Percentiles rank a stretch among this genome's conserved stretches.
Evolutionary conservation across 2,888 invertebrate species (phyloP).

Genomic region (Apodemia duryi): DNA sequence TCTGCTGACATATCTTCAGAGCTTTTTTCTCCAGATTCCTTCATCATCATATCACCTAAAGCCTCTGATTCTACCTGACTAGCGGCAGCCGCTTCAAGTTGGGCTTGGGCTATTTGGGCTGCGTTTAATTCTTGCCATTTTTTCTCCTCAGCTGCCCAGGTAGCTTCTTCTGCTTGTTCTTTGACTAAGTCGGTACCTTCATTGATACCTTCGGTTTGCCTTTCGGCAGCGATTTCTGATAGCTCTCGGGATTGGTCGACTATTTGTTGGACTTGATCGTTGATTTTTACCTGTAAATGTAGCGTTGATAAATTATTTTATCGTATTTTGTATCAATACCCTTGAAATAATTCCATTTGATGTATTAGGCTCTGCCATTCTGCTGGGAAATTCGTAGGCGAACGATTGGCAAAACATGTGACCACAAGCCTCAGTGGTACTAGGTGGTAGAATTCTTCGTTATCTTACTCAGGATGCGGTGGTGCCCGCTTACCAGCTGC

Average conservation of each 20-base stretch:
- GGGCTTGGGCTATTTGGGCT: constrained; percentile 54
- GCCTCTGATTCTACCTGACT: constrained; percentile 34
- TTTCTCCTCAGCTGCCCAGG: constrained; percentile 58
- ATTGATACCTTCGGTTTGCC: constrained; percentile 43
- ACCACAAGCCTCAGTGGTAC: too few relatives aligned
- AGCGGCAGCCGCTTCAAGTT: constrained; percentile 52
- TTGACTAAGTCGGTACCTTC: constrained; percentile 42
- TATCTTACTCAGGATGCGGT: too few relatives aligned
- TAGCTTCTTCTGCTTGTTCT: constrained; percentile 40
- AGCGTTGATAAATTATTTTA: neutral
- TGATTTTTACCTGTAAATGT: constrained; percentile 32
- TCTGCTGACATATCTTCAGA: constrained; percentile 22
- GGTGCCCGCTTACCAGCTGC: too few relatives aligned
- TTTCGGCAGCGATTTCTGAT: constrained; percentile 46
- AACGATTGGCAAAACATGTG: too few relatives aligned
- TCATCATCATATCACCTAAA: constrained; percentile 29
- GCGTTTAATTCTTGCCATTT: constrained; percentile 66
- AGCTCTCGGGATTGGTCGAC: constrained; percentile 48
- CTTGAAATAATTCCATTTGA: too few relatives aligned
- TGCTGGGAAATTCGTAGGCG: too few relatives aligned
- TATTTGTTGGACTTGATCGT: constrained; percentile 46
- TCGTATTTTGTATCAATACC: neutral
- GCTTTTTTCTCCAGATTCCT: neutral
- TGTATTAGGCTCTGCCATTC: too few relatives aligned
- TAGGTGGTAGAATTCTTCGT: too few relatives aligned